A percentile compares a stretch with the other conserved stretches of the same genome.
Conservation (phyloP, 2,888 invertebrate species). For the Phengaris arion region DNA sequence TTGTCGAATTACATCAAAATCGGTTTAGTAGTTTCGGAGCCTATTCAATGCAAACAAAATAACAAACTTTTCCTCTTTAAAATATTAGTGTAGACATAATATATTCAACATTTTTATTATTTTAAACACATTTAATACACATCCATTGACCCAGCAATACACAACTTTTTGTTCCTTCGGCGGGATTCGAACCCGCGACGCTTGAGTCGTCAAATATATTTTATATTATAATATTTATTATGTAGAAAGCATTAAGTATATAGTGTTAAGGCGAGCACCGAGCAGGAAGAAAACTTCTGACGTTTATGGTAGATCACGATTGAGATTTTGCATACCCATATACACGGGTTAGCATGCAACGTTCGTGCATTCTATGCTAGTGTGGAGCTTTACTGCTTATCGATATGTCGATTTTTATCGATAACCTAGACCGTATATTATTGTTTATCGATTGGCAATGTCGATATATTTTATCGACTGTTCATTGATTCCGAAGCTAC, state of each 20-base stretch:
- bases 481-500: background rate
- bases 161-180: too few relatives aligned
- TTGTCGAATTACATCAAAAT: too few relatives aligned
- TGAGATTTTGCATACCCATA: constrained; percentile 25
- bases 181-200: too few relatives aligned
- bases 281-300: constrained; percentile 21
- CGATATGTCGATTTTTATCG: constrained; percentile 10
- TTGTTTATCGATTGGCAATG: background rate
- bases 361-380: constrained; percentile 19
- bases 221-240: background rate
- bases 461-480: background rate
- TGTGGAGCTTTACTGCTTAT: background rate
- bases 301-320: constrained; percentile 27
- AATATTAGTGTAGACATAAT: too few relatives aligned
- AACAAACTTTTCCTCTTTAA: too few relatives aligned
- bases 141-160: too few relatives aligned
- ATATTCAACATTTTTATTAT: too few relatives aligned
- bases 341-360: constrained; percentile 27
- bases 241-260: background rate
- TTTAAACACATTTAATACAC: too few relatives aligned
- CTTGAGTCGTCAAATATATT: too few relatives aligned
- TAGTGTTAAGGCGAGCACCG: constrained; percentile 8
- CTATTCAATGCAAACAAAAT: too few relatives aligned
- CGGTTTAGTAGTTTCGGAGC: too few relatives aligned
- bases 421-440: background rate